A percentile compares a stretch with the other conserved stretches of the same genome.
Evolutionary conservation across 2,888 invertebrate genomes (phyloP).

Genomic region (Diaprepes abbreviatus): DNA sequence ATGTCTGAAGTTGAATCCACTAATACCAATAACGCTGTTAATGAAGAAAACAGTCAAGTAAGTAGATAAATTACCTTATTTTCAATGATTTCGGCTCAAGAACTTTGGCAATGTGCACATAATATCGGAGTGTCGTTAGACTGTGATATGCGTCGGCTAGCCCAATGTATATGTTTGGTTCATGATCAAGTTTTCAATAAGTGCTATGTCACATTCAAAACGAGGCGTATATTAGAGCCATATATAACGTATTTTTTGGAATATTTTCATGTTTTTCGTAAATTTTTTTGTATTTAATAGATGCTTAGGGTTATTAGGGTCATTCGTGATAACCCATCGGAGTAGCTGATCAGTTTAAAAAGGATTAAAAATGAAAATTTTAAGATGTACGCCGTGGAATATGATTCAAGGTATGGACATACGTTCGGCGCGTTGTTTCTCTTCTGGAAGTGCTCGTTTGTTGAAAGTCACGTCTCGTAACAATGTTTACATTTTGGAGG

Average conservation of each 20-base stretch:
- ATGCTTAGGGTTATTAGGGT: conserved; percentile 27
- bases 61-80: conserved; percentile 53
- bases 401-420: conserved; percentile 55
- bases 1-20: conserved; percentile 68
- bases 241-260: conserved; percentile 31
- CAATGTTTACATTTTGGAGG: conserved; percentile 65
- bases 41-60: conserved; percentile 66
- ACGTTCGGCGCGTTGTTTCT: conserved; percentile 58
- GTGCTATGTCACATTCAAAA: conserved; percentile 60
- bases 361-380: conserved; percentile 53
- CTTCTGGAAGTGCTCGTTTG: conserved; percentile 55
- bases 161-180: conserved; percentile 6
- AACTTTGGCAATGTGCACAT: conserved; percentile 66
- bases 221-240: conserved; percentile 22
- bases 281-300: background rate
- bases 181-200: conserved; percentile 33
- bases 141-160: conserved; percentile 57
- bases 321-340: conserved; percentile 29
- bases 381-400: conserved; percentile 57
- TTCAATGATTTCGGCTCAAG: conserved; percentile 51
- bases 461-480: conserved; percentile 55
- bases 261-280: conserved; percentile 24
- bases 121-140: conserved; percentile 63
- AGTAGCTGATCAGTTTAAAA: conserved; percentile 35
- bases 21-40: conserved; percentile 64